Percentiles rank a stretch among this genome's conserved stretches.
These are phyloP conservation scores for Lophotis ruficrista DNA, from an alignment of 2,113 vertebrate genomes.

Conservation along the genomic window DNA sequence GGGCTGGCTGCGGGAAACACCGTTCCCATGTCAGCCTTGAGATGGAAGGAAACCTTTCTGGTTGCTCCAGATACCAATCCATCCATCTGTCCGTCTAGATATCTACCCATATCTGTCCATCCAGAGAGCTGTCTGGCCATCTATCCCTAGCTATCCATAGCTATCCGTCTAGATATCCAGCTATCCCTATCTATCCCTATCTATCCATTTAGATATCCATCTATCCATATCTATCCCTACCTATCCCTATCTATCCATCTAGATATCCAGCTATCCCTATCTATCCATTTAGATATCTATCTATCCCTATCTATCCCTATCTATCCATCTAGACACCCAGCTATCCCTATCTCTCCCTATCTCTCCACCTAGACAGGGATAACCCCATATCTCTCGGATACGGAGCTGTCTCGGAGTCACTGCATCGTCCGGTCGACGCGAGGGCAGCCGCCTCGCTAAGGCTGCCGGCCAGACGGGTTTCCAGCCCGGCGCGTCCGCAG, in stretches of 20 bases:
- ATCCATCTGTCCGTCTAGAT: not conserved
- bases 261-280: too few relatives aligned
- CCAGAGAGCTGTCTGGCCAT: too few relatives aligned
- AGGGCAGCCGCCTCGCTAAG: accelerated
- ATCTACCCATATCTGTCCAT: too few relatives aligned
- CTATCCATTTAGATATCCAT: not conserved
- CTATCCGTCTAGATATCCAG: too few relatives aligned
- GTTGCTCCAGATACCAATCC: too few relatives aligned
- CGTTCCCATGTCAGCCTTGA: accelerated
- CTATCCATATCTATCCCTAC: not conserved
- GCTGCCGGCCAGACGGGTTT: not conserved
- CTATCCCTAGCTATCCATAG: too few relatives aligned
- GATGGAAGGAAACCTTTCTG: not conserved
- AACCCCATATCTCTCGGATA: accelerated
- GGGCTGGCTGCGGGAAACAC: not conserved
- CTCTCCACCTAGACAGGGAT: not conserved
- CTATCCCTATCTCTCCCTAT: not conserved
- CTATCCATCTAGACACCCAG: not conserved
- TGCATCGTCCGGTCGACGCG: accelerated
- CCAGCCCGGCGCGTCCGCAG: accelerated
- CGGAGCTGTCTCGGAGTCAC: accelerated
- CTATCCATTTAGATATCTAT: not conserved
- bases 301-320: not conserved
- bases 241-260: not conserved
- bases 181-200: not conserved